Evolutionary conservation across 2,113 vertebrate genomes (phyloP), one percentile per base, ranked within the genome.

Genomic region (Boulengerochromis microlepis): DNA sequence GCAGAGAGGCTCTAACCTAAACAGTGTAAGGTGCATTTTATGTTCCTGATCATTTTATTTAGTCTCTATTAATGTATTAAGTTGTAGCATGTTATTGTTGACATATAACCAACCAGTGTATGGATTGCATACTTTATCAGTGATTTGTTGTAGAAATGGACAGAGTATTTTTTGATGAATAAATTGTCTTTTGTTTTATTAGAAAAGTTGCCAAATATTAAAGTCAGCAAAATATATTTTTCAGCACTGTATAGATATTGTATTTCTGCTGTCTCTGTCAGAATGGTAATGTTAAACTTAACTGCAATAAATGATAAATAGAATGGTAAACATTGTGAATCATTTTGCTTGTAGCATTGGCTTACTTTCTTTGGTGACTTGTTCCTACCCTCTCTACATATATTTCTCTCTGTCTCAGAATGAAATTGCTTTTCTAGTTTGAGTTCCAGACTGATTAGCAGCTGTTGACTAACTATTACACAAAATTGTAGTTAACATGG

Each of bases 121-220:
- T 45, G 52, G 82, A 86, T 84, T 80, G 26, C 69, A 29, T 82
- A 81, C 15, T 22, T 85, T 88, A 86, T 87, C 50, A 81, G 16
- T 53, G 83, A 83, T 86, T 86, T 91, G 76, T 92, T 86, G 85
- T 92, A 87, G 71, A 89, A 91, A 92, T 40, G 61, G 45, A 90
- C 53, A 57, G 35, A 69, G 92, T 96, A 90, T 93, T 95, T 96
- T 95, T 95, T 86, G 88, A 94, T 92, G 74, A 83, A 92, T 93
- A 92, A 92, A 92, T 88, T 33, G 47, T 86, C 54, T 92, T 40
- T 83, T 78, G 87, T 90, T 91, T 86, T 78, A 86, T 66, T 84
- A 81, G 42, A 91, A 12, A 88, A 86, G 87, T 90, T 93, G 88
- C 90, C 90, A 93, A 94, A 89, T 88, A 71, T 87, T 83, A 82